A percentile compares a stretch with the other conserved stretches of the same genome.
Evolutionary conservation across 1,140 invertebrate species (phyloP).

Genomic region (Coelopa frigida): DNA sequence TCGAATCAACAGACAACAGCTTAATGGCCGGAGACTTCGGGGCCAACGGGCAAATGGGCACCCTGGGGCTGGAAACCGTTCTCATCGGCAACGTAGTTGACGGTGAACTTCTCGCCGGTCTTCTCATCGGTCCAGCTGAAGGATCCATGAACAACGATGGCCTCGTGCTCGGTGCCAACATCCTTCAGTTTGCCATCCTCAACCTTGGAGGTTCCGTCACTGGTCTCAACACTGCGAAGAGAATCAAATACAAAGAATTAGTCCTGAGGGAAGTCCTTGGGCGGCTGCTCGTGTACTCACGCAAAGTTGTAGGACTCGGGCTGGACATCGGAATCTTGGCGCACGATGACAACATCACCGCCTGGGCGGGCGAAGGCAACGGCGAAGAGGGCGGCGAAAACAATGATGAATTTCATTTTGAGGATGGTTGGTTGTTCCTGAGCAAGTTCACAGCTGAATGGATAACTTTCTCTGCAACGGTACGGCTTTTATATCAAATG

Average conservation of each 20-base stretch:
- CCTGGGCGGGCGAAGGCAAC: slow-evolving; percentile 6
- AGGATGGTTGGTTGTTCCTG: slow-evolving; percentile 2
- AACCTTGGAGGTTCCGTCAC: slow-evolving; percentile 56
- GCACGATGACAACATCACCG: slow-evolving; percentile 44
- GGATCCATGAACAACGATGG: slow-evolving; percentile 51
- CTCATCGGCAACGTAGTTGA: slow-evolving; percentile 53
- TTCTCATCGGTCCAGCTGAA: slow-evolving; percentile 59
- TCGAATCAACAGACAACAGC: too few species aligned
- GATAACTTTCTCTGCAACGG: too few species aligned
- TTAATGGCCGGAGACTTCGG: too few species aligned
- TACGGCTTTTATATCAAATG: too few species aligned
- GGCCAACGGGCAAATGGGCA: slow-evolving; percentile 58
- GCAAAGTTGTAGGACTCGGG: slow-evolving; percentile 25
- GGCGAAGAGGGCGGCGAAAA: slow-evolving; percentile 15
- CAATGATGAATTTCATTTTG: slow-evolving; percentile 19
- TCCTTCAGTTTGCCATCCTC: slow-evolving; percentile 57
- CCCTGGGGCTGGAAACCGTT: slow-evolving; percentile 54
- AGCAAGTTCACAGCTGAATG: too few species aligned
- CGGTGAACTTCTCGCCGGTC: slow-evolving; percentile 51
- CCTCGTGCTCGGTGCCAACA: slow-evolving; percentile 49
- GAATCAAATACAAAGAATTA: slow-evolving; percentile 14
- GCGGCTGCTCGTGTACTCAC: too few species aligned
- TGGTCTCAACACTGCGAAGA: slow-evolving; percentile 55
- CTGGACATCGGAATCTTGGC: slow-evolving; percentile 44
- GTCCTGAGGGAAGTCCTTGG: slow-evolving; percentile 6